Evolutionary conservation across 1,140 invertebrate species (phyloP).

Genomic region (Leptinotarsa texana): DNA sequence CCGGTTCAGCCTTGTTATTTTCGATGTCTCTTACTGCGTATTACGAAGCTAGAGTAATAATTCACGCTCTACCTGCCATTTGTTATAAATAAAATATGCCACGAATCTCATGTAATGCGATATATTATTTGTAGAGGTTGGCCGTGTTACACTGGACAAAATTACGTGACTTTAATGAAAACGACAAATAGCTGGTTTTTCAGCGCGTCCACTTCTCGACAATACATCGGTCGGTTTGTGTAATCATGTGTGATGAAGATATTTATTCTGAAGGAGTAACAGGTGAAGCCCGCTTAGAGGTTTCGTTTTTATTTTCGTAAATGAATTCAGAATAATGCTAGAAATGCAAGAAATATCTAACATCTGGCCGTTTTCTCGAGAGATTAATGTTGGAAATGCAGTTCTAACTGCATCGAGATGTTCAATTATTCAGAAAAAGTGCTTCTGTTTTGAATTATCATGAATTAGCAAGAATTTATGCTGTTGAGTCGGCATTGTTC

Average conservation of each 20-base stretch:
- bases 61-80: not conserved
- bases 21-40: no score
- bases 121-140: conserved; percentile 3
- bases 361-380: no score
- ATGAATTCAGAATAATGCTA: not conserved
- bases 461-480: no score
- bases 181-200: not conserved
- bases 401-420: no score
- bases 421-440: no score
- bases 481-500: no score
- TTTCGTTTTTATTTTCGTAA: not conserved
- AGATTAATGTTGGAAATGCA: no score
- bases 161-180: not conserved
- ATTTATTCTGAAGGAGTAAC: not conserved
- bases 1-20: no score
- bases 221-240: not conserved
- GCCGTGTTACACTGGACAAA: not conserved
- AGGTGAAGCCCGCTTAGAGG: not conserved
- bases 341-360: no score
- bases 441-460: no score
- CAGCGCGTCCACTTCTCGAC: not conserved
- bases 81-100: conserved; percentile 8
- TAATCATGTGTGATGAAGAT: not conserved
- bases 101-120: conserved; percentile 5
- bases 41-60: not conserved